These are phyloP conservation scores for Coccyzus lansbergi DNA, from an alignment of 2,797 vertebrate species.

Conservation along the genomic window DNA sequence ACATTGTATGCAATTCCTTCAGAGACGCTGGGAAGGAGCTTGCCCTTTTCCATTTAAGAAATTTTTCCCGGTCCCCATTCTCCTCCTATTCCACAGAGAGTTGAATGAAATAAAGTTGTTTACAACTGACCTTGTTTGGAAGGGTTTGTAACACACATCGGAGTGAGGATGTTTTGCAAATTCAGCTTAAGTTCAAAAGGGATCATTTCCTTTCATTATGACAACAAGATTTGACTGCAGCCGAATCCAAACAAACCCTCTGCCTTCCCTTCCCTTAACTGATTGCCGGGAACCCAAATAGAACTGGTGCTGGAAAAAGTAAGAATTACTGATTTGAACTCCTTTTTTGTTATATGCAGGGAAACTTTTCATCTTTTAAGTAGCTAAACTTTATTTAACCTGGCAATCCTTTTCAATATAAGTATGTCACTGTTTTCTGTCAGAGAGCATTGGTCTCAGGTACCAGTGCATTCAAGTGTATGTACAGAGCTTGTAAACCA, in stretches of 20 bases:
- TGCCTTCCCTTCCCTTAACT: background rate
- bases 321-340: background rate
- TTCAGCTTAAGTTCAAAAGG: background rate
- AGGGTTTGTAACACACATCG: background rate
- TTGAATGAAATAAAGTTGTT: background rate
- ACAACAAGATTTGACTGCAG: background rate
- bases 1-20: constrained; percentile 27
- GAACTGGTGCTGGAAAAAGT: background rate
- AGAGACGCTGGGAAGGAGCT: background rate
- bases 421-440: background rate
- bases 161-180: background rate
- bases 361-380: background rate
- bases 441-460: background rate
- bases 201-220: background rate
- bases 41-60: background rate
- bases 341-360: background rate
- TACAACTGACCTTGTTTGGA: background rate
- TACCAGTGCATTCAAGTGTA: background rate
- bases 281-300: background rate
- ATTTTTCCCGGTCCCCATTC: background rate
- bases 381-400: background rate
- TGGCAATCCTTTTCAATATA: background rate
- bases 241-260: background rate
- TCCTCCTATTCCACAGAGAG: background rate
- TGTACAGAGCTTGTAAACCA: background rate